Evolutionary conservation across 2,888 invertebrate genomes (phyloP), one percentile per base, ranked within the genome.

Genomic region (Andrena hattorfiana): DNA sequence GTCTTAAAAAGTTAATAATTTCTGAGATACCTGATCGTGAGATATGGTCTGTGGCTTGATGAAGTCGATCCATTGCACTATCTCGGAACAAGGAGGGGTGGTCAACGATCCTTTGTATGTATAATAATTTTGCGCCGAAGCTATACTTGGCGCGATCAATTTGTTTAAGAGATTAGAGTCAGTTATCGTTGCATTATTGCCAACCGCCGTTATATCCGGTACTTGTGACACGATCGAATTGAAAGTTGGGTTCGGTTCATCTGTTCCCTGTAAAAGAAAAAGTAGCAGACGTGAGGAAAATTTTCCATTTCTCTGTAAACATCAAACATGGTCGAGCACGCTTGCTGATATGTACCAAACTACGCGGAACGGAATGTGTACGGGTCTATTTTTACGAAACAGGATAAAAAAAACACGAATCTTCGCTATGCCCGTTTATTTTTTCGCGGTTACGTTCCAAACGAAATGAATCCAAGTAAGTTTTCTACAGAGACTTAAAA

Each of bases 41-140:
- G 97, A 96, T 75, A 97, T 94, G 82, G 95, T 94, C 6, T 98
- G 96, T 0, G 97, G 96, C 81, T 96, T 95, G 88, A 96, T 96
- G 90, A 97, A 97, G 89, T 98, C 97, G 77, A 98, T 96, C 98
- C 98, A 98, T 56, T 96, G 96, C 56, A 98, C 98, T 67, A 97
- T 96, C 94, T 98, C 98, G 28, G 96, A 96, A 89, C 97, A 97
- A 0, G 98, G 98, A 2, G 98, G 98, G 2, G 98, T 98, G 3
- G 98, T 98, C 85, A 98, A 93, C 0, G 98, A 98, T 0, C 98
- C 98, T 62, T 95, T 95, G 93, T 98, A 98, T 0, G 97, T 98
- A 95, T 97, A 98, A 94, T 97, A 98, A 54, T 96, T 94, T 51
- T 95, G 92, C 80, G 96, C 93, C 90, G 96, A 95, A 67, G 62